Conservation (phyloP, 2,797 vertebrate genomes). For the Borostomias antarcticus region DNA sequence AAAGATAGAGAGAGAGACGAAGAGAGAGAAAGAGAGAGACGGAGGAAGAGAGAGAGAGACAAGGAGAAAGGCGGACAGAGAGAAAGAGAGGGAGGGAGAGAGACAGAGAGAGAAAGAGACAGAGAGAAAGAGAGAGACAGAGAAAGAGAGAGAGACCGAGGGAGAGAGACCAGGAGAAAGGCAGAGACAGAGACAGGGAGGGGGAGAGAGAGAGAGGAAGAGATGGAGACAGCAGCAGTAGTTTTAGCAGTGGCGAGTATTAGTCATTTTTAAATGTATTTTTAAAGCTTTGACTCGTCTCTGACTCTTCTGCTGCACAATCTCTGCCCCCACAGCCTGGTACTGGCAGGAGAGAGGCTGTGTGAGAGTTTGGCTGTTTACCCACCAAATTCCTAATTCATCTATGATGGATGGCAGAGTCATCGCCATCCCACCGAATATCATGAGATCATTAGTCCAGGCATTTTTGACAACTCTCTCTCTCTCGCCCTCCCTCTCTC, state of each 20-base stretch:
- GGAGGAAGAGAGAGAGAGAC: background rate
- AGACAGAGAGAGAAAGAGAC: background rate
- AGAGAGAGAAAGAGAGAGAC: conserved; percentile 3
- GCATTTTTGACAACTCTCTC: conserved; percentile 3
- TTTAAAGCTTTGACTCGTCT: background rate
- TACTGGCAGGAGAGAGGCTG: background rate
- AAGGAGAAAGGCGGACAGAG: conserved; percentile 5
- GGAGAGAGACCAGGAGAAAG: conserved; percentile 10
- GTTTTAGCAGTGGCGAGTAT: too few relatives aligned
- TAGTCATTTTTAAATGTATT: too few relatives aligned
- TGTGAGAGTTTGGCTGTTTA: background rate
- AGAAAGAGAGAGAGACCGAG: conserved; percentile 23
- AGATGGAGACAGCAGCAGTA: too few relatives aligned
- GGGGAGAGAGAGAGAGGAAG: background rate
- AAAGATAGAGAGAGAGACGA: background rate
- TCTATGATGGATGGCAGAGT: background rate
- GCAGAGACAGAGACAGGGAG: conserved; percentile 23
- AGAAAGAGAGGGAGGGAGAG: background rate
- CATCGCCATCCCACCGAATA: background rate
- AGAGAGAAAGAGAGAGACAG: conserved; percentile 10
- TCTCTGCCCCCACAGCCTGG: background rate
- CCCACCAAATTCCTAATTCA: background rate
- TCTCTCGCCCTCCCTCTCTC: conserved; percentile 12
- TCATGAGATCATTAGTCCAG: conserved; percentile 23
- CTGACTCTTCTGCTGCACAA: background rate